phyloP scores from a whole-genome alignment of 2,113 vertebrate species.

The Irena cyanogastra region DNA sequence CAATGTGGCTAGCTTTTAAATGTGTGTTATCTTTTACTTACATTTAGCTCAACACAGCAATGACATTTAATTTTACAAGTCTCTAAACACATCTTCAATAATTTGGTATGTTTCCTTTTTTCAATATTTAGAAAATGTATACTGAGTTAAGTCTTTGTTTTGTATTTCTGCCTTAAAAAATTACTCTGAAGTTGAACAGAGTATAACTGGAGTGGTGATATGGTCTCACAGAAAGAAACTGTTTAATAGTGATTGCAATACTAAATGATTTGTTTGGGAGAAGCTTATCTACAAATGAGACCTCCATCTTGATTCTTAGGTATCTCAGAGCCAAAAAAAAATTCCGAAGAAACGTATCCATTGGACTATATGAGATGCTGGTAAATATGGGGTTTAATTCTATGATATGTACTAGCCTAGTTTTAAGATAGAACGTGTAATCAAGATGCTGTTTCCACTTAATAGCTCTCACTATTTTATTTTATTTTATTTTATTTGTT shows the following conservation, averaged over 20 bases:
- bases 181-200: background rate
- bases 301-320: background rate
- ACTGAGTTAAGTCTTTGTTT: background rate
- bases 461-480: background rate
- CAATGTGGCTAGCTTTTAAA: background rate
- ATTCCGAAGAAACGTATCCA: background rate
- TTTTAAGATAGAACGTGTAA: background rate
- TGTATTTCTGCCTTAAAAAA: background rate
- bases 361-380: background rate
- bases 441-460: background rate
- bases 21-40: background rate
- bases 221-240: background rate
- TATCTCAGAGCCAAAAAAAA: background rate
- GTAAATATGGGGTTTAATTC: background rate
- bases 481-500: too few relatives aligned
- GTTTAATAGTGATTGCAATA: background rate
- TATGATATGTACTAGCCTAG: background rate
- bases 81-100: background rate
- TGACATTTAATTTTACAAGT: background rate
- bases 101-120: accelerated
- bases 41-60: background rate
- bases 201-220: background rate
- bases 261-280: background rate
- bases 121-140: background rate
- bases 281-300: background rate